Evolutionary conservation across 2,888 invertebrate genomes (phyloP).

Genomic region (Limnephilus marmoratus): DNA sequence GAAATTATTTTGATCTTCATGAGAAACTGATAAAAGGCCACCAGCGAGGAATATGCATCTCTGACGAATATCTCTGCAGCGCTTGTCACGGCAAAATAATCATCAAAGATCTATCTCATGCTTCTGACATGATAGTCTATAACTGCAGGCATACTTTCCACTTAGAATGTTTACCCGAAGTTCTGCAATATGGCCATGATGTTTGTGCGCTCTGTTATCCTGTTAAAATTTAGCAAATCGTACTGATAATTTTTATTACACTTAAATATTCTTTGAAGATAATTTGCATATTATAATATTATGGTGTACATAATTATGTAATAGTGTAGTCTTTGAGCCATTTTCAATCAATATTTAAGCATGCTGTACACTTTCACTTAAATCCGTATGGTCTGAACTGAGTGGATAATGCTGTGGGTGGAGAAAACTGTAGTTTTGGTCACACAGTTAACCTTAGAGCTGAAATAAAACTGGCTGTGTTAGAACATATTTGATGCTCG

Average conservation of each 20-base stretch:
- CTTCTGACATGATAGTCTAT: constrained; percentile 87
- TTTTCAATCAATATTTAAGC: neutral
- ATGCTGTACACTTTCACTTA: too few species aligned
- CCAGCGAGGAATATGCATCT: constrained; percentile 85
- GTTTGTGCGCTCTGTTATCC: constrained; percentile 70
- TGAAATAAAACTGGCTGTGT: too few species aligned
- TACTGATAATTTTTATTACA: constrained; percentile 16
- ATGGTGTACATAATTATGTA: neutral
- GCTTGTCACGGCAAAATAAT: constrained; percentile 88
- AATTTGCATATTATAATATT: neutral
- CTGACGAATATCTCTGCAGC: constrained; percentile 87
- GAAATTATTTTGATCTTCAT: constrained; percentile 92
- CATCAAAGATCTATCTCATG: constrained; percentile 82
- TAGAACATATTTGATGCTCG: too few species aligned
- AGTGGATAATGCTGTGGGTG: too few species aligned
- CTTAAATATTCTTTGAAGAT: neutral
- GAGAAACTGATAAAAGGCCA: constrained; percentile 88
- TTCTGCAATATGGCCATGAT: constrained; percentile 68
- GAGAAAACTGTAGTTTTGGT: too few species aligned
- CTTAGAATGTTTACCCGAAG: constrained; percentile 85
- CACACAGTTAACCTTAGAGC: too few species aligned
- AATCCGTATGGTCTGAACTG: too few species aligned
- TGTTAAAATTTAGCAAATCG: constrained; percentile 51
- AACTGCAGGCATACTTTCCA: constrained; percentile 95
- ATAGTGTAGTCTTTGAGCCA: neutral